Conservation (phyloP, 1,140 invertebrate genomes). For the Zaprionus gabonicus region DNA sequence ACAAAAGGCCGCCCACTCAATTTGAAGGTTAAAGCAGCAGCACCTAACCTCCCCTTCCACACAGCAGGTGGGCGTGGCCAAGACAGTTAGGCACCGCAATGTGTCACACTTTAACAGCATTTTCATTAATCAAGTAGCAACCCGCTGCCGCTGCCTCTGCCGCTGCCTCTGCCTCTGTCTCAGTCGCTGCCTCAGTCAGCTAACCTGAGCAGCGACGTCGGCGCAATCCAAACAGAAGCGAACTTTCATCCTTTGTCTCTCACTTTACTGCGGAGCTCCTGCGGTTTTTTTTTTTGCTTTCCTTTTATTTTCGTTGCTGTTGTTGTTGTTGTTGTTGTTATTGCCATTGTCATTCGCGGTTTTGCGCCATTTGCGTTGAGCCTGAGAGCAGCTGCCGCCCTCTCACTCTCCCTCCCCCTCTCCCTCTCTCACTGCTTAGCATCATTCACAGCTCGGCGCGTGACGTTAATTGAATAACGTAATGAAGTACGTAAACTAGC, state of each 20-base stretch:
- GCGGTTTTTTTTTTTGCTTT: not conserved
- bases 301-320: not conserved
- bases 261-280: slow-evolving; percentile 21
- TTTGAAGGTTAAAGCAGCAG: slow-evolving; percentile 43
- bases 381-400: not conserved
- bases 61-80: slow-evolving; percentile 49
- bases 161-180: slow-evolving; percentile 16
- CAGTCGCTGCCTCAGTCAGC: not conserved
- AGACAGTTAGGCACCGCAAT: slow-evolving; percentile 73
- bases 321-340: slow-evolving; percentile 21
- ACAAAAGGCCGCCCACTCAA: slow-evolving; percentile 40
- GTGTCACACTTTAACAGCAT: slow-evolving; percentile 79
- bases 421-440: not conserved
- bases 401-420: no score
- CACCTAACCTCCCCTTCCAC: slow-evolving; percentile 3
- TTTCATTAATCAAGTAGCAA: slow-evolving; percentile 76
- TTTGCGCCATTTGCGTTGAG: slow-evolving; percentile 28
- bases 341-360: slow-evolving; percentile 17
- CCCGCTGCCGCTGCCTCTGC: slow-evolving; percentile 23
- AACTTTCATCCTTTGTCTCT: slow-evolving; percentile 44
- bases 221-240: slow-evolving; percentile 31
- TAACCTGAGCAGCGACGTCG: slow-evolving; percentile 37
- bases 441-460: slow-evolving; percentile 35
- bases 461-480: slow-evolving; percentile 56
- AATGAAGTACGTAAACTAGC: slow-evolving; percentile 53